These are phyloP conservation scores for Cyprinodon tularosa DNA, from an alignment of 2,113 vertebrate species.

Conservation along the genomic window DNA sequence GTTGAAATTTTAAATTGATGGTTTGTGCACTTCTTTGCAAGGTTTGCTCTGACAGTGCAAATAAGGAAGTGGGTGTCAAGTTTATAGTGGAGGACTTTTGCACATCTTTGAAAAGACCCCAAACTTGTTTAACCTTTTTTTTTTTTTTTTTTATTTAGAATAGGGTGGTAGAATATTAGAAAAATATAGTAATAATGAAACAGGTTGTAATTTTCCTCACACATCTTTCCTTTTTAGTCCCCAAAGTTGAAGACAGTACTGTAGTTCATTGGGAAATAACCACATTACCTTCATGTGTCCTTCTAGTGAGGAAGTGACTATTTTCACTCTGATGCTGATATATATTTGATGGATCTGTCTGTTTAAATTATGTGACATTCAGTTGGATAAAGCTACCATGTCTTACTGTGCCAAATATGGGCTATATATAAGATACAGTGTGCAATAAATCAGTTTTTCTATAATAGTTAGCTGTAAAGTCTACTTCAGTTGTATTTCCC, in stretches of 20 bases:
- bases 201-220: too few relatives aligned
- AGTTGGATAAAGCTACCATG: conserved; percentile 14
- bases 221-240: background rate
- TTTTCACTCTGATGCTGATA: conserved; percentile 46
- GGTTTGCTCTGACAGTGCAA: too few relatives aligned
- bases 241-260: background rate
- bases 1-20: background rate
- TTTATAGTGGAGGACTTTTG: too few relatives aligned
- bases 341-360: conserved; percentile 58
- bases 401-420: background rate
- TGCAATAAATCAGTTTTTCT: conserved; percentile 4
- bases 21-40: background rate
- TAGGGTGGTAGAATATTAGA: too few relatives aligned
- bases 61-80: too few relatives aligned
- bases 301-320: conserved; percentile 13
- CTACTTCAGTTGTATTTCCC: conserved; percentile 6
- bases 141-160: too few relatives aligned
- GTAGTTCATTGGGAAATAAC: background rate
- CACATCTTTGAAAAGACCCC: too few relatives aligned
- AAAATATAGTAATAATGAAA: too few relatives aligned
- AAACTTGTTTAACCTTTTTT: too few relatives aligned
- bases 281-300: background rate
- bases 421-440: background rate
- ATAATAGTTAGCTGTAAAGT: conserved; percentile 23
- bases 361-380: conserved; percentile 45